phyloP scores from a whole-genome alignment of 2,113 vertebrate genomes.

The Nymphicus hollandicus region DNA sequence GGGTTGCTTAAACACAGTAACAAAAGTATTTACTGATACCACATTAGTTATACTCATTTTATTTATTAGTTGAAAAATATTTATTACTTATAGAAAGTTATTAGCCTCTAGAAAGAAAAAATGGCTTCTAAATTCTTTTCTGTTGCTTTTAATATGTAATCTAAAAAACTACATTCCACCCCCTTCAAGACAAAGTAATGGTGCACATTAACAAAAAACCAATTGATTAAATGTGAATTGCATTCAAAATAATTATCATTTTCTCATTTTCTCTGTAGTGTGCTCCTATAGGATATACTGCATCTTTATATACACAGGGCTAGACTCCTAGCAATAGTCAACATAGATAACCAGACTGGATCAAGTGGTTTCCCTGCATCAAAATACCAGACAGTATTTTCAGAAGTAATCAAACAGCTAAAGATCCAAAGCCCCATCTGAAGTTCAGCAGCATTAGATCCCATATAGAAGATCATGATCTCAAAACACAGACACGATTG shows the following conservation, averaged over 20 bases:
- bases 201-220: neutral
- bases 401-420: neutral
- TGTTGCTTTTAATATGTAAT: neutral
- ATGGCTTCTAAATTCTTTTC: neutral
- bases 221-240: neutral
- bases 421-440: neutral
- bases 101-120: neutral
- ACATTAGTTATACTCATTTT: neutral
- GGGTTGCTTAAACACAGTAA: constrained; percentile 74
- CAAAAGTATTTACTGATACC: neutral
- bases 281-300: neutral
- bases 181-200: neutral
- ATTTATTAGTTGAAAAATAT: neutral
- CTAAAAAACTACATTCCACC: neutral
- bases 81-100: neutral
- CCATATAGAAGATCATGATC: neutral
- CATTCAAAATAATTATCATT: neutral
- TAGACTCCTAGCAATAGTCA: neutral
- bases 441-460: neutral
- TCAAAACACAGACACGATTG: neutral
- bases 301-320: neutral
- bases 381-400: neutral
- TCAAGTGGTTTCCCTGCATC: neutral
- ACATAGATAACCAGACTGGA: neutral
- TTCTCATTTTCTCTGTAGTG: neutral